These are phyloP conservation scores for Pionites leucogaster DNA, from an alignment of 2,113 vertebrate genomes.

Conservation along the genomic window DNA sequence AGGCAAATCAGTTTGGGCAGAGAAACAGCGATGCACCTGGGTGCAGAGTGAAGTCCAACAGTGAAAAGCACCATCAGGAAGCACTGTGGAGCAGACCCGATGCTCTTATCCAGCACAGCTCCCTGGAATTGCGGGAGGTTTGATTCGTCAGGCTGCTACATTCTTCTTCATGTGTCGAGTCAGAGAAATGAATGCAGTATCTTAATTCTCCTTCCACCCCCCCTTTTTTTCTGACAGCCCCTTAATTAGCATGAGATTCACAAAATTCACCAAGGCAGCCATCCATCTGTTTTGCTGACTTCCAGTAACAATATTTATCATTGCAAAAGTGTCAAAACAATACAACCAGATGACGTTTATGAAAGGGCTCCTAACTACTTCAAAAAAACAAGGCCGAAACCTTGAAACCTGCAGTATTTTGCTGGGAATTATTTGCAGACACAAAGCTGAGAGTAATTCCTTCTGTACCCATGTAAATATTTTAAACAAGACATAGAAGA, in stretches of 20 bases:
- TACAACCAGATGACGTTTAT: conserved; percentile 63
- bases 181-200: not conserved
- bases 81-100: fast-evolving
- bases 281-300: conserved; percentile 68
- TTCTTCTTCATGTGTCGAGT: not conserved
- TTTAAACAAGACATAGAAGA: not conserved
- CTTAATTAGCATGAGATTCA: conserved; percentile 66
- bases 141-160: not conserved
- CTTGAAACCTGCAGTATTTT: conserved; percentile 29
- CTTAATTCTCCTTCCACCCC: not conserved
- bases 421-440: conserved; percentile 25
- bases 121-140: not conserved
- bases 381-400: conserved; percentile 26
- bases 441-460: conserved; percentile 32
- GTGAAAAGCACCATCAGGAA: not conserved
- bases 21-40: not conserved
- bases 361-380: conserved; percentile 40
- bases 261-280: conserved; percentile 53
- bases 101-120: not conserved
- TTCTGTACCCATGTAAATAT: conserved; percentile 12
- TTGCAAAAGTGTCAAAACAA: conserved; percentile 66
- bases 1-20: not conserved
- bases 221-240: not conserved
- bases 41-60: not conserved
- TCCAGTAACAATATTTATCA: conserved; percentile 66